A percentile compares a stretch with the other conserved stretches of the same genome.
Evolutionary conservation across 2,113 vertebrate genomes (phyloP).

Genomic region (Neoarius graeffei): DNA sequence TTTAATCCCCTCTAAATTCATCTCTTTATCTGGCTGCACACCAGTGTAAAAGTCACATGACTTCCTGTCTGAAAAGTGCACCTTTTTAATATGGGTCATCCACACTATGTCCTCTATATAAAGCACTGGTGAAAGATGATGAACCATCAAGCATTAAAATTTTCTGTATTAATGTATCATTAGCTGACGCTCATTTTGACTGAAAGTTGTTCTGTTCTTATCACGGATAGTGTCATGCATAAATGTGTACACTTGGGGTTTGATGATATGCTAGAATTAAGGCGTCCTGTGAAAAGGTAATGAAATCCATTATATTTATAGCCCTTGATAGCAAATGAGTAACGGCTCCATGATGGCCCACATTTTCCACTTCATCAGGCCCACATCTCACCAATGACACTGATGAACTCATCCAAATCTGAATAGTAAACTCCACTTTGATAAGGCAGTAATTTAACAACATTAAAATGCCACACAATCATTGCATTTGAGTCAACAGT

Average conservation of each 20-base stretch:
- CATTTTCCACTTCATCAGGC: not conserved
- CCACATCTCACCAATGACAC: not conserved
- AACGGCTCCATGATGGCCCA: not conserved
- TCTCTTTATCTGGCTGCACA: not conserved
- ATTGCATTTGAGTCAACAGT: not conserved
- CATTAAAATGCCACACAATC: not conserved
- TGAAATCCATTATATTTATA: conserved; percentile 12
- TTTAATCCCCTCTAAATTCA: not conserved
- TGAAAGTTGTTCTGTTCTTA: not conserved
- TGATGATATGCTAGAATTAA: not conserved
- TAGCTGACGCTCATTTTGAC: not conserved
- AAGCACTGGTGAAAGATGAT: not conserved
- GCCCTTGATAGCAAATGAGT: not conserved
- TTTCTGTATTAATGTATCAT: not conserved
- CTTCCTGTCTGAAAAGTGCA: not conserved
- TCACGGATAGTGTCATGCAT: not conserved
- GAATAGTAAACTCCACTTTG: not conserved
- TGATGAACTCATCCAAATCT: not conserved
- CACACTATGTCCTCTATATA: not conserved
- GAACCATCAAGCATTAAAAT: not conserved
- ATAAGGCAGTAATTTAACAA: not conserved
- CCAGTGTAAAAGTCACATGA: not conserved
- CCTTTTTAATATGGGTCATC: not conserved
- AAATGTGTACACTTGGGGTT: not conserved
- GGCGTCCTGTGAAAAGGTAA: not conserved